Conservation (phyloP, 2,113 vertebrate genomes). For the Chamaetylas fuelleborni region DNA sequence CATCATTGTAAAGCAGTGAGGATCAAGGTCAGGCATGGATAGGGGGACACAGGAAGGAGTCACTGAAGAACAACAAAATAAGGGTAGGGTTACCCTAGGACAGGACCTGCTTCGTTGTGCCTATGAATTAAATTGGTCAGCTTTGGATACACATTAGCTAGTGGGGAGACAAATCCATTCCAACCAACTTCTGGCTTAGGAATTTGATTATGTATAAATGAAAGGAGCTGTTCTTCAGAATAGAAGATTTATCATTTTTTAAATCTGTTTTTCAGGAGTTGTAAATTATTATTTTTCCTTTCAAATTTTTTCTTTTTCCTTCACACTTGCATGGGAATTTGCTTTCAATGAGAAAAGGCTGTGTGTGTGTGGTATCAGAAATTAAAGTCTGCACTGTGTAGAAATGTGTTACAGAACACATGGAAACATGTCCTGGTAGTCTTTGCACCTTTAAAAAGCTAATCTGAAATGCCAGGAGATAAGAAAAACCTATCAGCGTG, state of each 20-base stretch:
- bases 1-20: not conserved
- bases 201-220: not conserved
- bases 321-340: not conserved
- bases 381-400: not conserved
- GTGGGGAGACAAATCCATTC: not conserved
- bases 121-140: not conserved
- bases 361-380: not conserved
- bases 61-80: not conserved
- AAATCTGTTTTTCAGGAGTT: not conserved
- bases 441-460: constrained; percentile 3
- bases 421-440: not conserved
- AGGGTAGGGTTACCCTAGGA: not conserved
- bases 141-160: not conserved
- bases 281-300: not conserved
- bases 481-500: constrained; percentile 1
- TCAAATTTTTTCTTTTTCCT: not conserved
- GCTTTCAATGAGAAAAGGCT: not conserved
- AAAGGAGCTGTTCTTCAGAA: not conserved
- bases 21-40: not conserved
- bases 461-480: constrained; percentile 7
- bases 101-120: rapidly evolving
- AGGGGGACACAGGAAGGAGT: not conserved
- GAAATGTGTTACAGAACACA: not conserved
- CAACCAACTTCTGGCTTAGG: not conserved
- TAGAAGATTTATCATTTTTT: not conserved